Evolutionary conservation across 2,888 invertebrate species (phyloP), one percentile per base, ranked within the genome.

Genomic region (Melipona bicolor): DNA sequence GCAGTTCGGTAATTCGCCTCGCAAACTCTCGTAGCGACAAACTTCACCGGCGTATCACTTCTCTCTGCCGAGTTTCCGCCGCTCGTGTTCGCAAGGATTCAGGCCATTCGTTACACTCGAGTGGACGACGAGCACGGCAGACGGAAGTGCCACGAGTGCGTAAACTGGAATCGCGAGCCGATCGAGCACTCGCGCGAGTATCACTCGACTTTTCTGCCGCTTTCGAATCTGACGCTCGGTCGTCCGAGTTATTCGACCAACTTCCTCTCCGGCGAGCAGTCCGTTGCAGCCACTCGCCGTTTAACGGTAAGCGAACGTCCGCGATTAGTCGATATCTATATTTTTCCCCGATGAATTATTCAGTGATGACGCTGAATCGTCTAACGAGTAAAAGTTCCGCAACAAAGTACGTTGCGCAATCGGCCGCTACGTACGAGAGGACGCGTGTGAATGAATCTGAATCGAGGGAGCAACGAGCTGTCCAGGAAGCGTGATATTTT

Each of bases 41-140:
- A 19, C 2, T n/a, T 21, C n/a, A 56, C 56, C 56, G n/a, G n/a
- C n/a, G n/a, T 59, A n/a, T 59, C 56, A 4, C 56, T 59, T 59
- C 56, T 15, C 56, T 59, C n/a, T 43, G 6, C 6, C 52, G 52
- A 21, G 50, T 76, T 81, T 69, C 74, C 67, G 59, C 74, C 67
- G 59, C 59, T 64, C 50, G 83, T n/a, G 56, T 56, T 24, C 19
- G 54, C 43, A 21, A 54, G 59, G 81, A 84, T 80, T 64, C 83
- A 80, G 86, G 88, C 52, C 86, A 74, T 86, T 76, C 81, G 86
- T 82, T 78, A 76, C 86, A 81, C 87, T 82, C 82, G 77, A 81
- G 67, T 68, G 87, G 56, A 69, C 79, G 73, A 88, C 75, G 78
- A 77, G 80, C 62, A 80, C 68, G 64, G 81, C 61, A 76, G 79